A percentile compares a stretch with the other conserved stretches of the same genome.
Evolutionary conservation across 53 echinoderm and acorn worm genomes (phyloP).

Genomic region (Arbacia lixula): DNA sequence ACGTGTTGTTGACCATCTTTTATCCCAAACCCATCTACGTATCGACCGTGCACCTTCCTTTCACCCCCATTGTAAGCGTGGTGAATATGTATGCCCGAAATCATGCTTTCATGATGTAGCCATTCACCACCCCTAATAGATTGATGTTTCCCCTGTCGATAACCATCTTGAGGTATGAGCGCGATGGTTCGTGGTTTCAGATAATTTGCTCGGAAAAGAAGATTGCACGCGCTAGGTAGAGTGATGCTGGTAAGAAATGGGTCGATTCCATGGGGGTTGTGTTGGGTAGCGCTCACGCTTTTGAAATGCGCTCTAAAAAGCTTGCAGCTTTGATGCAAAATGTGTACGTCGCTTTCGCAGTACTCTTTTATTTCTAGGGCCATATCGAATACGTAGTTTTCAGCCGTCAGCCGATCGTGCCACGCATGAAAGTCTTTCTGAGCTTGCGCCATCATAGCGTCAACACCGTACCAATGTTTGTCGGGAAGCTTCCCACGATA

Average conservation of each 20-base stretch:
- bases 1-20: neutral
- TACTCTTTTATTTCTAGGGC: slow-evolving; percentile 5
- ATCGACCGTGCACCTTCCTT: neutral
- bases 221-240: neutral
- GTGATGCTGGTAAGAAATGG: neutral
- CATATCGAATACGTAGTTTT: neutral
- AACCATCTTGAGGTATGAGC: slow-evolving; percentile 23
- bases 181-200: slow-evolving; percentile 1
- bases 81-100: neutral
- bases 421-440: neutral
- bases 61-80: slow-evolving; percentile 12
- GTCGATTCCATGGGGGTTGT: neutral
- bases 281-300: neutral
- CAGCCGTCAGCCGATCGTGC: neutral
- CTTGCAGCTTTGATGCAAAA: slow-evolving; percentile 11
- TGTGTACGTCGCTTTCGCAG: slow-evolving; percentile 1
- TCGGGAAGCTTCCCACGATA: slow-evolving; percentile 4
- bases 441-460: neutral
- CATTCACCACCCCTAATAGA: slow-evolving; percentile 13
- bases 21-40: neutral
- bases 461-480: neutral
- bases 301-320: neutral
- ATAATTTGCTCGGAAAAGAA: neutral
- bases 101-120: neutral
- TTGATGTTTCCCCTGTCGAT: neutral